phyloP scores from a whole-genome alignment of 92 coral and sea anemone genomes.

The Epizoanthus rinbou region DNA sequence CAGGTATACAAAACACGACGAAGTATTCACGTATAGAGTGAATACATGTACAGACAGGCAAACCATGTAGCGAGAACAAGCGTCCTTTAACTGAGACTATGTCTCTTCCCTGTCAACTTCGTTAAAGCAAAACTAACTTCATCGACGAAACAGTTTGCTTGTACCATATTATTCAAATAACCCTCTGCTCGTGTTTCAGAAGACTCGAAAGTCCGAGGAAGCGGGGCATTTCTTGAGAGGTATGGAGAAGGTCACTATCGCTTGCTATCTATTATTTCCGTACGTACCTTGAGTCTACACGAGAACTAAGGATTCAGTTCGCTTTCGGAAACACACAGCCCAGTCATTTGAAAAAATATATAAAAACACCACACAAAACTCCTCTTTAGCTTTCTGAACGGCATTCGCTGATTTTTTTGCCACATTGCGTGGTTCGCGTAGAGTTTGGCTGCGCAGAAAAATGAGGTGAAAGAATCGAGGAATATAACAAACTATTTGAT shows the following conservation, averaged over 20 bases:
- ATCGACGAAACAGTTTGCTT: not conserved
- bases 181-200: slow-evolving; percentile 10
- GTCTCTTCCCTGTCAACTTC: not conserved
- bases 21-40: slow-evolving; percentile 4
- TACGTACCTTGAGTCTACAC: slow-evolving; percentile 37
- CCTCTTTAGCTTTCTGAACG: not conserved
- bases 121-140: not conserved
- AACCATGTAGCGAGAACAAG: slow-evolving; percentile 4
- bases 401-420: slow-evolving; percentile 24
- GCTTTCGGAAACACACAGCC: slow-evolving; percentile 17
- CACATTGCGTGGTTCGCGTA: slow-evolving; percentile 38
- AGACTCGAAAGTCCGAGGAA: not conserved
- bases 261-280: not conserved
- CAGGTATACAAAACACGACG: not conserved
- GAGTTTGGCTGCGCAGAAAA: slow-evolving; percentile 42
- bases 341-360: not conserved
- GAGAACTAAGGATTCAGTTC: slow-evolving; percentile 5
- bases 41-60: slow-evolving; percentile 34
- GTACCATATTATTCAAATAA: not conserved
- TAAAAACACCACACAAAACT: not conserved
- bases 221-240: slow-evolving; percentile 3
- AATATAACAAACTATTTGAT: slow-evolving; percentile 18
- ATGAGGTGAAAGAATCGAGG: not conserved
- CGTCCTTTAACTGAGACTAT: not conserved
- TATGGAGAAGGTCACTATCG: not conserved